Percentiles rank a stretch among this genome's conserved stretches.
These are phyloP conservation scores for Eilema sororculum DNA, from an alignment of 2,888 invertebrate genomes.

Conservation along the genomic window DNA sequence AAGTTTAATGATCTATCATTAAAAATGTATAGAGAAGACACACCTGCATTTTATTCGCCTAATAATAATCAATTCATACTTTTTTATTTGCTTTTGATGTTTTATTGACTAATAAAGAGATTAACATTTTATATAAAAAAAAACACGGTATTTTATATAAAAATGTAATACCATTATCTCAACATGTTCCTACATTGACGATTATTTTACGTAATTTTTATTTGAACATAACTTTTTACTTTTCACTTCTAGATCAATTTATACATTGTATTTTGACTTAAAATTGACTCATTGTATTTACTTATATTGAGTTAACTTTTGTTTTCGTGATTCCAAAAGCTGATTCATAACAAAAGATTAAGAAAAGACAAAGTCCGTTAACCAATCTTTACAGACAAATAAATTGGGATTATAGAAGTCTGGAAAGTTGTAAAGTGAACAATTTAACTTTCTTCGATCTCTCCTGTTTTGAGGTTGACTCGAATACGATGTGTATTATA, in stretches of 20 bases:
- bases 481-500: constrained; percentile 5
- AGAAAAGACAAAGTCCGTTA: background rate
- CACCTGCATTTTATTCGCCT: too few species aligned
- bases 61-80: too few species aligned
- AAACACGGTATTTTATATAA: too few species aligned
- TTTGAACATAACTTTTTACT: too few species aligned
- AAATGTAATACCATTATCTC: too few species aligned
- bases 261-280: background rate
- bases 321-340: background rate
- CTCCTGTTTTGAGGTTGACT: background rate
- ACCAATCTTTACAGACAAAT: constrained; percentile 9
- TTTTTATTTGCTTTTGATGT: too few species aligned
- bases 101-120: too few species aligned
- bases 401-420: background rate
- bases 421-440: constrained; percentile 20
- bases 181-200: too few species aligned
- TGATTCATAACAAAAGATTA: background rate
- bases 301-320: background rate
- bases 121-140: too few species aligned
- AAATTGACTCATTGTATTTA: background rate
- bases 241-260: background rate
- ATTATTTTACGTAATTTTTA: too few species aligned
- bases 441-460: constrained; percentile 7
- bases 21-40: too few species aligned
- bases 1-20: too few species aligned